Conservation (phyloP, 2,797 vertebrate genomes). For the Eptatretus atami region DNA sequence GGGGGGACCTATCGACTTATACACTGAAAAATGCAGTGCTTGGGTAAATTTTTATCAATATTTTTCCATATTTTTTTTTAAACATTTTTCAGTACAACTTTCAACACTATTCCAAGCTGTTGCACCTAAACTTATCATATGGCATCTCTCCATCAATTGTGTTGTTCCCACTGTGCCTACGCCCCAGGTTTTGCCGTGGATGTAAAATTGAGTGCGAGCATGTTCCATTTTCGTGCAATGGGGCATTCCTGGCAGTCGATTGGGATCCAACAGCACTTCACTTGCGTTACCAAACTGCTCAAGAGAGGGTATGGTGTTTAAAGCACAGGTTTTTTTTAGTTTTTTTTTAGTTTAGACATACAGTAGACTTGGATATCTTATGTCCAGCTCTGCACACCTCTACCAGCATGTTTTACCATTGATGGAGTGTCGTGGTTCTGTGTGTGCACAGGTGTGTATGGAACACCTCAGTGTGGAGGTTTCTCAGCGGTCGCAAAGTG, state of each 20-base stretch:
- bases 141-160: too few relatives aligned
- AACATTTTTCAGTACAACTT: too few relatives aligned
- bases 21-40: too few relatives aligned
- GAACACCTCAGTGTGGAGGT: conserved; percentile 76
- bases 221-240: conserved; percentile 31
- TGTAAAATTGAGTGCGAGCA: conserved; percentile 79
- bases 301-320: conserved; percentile 43
- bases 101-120: too few relatives aligned
- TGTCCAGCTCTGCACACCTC: background rate
- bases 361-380: background rate
- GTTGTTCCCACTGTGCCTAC: background rate
- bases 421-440: too few relatives aligned
- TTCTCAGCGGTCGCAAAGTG: conserved; percentile 62
- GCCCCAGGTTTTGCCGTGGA: conserved; percentile 56
- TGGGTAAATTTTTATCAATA: too few relatives aligned
- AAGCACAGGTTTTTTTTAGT: background rate
- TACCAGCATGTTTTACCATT: too few relatives aligned
- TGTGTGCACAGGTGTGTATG: conserved; percentile 35
- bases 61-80: too few relatives aligned
- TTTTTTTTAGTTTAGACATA: background rate
- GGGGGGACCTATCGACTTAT: too few relatives aligned
- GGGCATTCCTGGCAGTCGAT: conserved; percentile 70
- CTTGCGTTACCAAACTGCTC: conserved; percentile 88
- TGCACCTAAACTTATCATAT: too few relatives aligned
- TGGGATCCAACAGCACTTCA: conserved; percentile 93